Evolutionary conservation across 2,888 invertebrate genomes (phyloP).

Genomic region (Drosophila infuscata): DNA sequence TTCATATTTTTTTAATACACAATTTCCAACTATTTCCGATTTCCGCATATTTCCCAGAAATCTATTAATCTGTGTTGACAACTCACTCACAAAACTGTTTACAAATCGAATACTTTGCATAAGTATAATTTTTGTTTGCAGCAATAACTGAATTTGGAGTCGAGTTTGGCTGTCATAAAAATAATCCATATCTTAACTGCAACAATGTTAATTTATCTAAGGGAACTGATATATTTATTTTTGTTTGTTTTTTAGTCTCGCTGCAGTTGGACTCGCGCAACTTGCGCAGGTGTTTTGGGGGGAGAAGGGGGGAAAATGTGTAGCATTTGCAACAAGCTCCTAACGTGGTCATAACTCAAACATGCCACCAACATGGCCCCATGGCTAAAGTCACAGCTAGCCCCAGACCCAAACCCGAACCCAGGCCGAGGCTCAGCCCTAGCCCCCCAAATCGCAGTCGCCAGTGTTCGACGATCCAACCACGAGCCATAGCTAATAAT

Average conservation of each 20-base stretch:
- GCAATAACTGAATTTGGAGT: not conserved
- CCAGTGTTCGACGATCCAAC: constrained; percentile 20
- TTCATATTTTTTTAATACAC: not conserved
- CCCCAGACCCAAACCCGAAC: not conserved
- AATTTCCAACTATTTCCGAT: not conserved
- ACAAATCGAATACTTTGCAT: not conserved
- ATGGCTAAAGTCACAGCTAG: constrained; percentile 3
- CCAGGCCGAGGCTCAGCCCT: not conserved
- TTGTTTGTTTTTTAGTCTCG: not conserved
- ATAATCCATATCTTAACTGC: not conserved
- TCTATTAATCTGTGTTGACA: not conserved
- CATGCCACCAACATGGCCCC: constrained; percentile 75
- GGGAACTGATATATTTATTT: constrained; percentile 4
- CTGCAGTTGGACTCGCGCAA: constrained; percentile 11
- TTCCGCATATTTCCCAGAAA: not conserved
- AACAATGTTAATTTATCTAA: constrained; percentile 8
- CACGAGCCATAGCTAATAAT: constrained; percentile 66
- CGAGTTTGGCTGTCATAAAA: not conserved
- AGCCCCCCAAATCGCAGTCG: constrained; percentile 27
- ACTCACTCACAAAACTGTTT: constrained; percentile 13
- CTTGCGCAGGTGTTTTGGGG: constrained; percentile 1
- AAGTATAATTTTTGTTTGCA: not conserved
- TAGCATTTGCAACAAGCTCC: constrained; percentile 53
- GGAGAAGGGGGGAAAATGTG: constrained; percentile 31
- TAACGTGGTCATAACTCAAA: constrained; percentile 73